Percentiles rank a stretch among this genome's conserved stretches.
Evolutionary conservation across 1,140 invertebrate genomes (phyloP).

Genomic region (Drosophila santomea): DNA sequence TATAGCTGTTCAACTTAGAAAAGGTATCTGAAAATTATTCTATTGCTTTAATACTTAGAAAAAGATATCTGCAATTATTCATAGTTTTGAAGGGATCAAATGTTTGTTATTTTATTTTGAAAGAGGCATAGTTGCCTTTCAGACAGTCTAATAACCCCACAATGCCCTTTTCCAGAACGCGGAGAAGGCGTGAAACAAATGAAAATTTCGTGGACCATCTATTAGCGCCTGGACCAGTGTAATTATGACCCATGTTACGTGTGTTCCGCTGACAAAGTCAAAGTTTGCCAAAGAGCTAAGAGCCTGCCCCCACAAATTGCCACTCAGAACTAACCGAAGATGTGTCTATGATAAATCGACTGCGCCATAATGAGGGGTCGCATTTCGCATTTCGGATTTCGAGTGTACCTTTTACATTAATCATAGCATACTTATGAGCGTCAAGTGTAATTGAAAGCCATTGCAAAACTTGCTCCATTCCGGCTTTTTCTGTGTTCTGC

Average conservation of each 20-base stretch:
- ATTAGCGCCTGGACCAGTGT: constrained; percentile 58
- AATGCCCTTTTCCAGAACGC: background rate
- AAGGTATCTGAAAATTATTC: too few species aligned
- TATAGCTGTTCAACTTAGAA: too few species aligned
- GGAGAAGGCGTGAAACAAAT: constrained; percentile 44
- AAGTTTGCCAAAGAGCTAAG: constrained; percentile 64
- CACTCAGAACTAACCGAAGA: constrained; percentile 22
- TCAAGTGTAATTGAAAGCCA: constrained; percentile 81
- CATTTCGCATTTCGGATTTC: constrained; percentile 29
- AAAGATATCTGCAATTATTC: background rate
- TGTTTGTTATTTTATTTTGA: background rate
- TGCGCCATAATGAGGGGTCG: constrained; percentile 65
- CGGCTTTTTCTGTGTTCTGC: background rate
- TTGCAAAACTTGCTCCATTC: constrained; percentile 70
- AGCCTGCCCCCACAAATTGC: constrained; percentile 4
- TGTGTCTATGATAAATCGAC: constrained; percentile 75
- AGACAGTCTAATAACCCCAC: background rate
- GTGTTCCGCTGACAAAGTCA: constrained; percentile 7
- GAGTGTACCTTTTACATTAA: constrained; percentile 75
- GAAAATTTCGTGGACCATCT: constrained; percentile 46
- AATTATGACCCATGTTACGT: constrained; percentile 63
- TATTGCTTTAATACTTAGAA: too few species aligned
- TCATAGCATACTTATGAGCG: constrained; percentile 81
- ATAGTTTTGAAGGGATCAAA: too few species aligned
- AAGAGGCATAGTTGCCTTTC: background rate